These are phyloP conservation scores for Pedionomus torquatus DNA, from an alignment of 2,113 vertebrate genomes.

Conservation along the genomic window DNA sequence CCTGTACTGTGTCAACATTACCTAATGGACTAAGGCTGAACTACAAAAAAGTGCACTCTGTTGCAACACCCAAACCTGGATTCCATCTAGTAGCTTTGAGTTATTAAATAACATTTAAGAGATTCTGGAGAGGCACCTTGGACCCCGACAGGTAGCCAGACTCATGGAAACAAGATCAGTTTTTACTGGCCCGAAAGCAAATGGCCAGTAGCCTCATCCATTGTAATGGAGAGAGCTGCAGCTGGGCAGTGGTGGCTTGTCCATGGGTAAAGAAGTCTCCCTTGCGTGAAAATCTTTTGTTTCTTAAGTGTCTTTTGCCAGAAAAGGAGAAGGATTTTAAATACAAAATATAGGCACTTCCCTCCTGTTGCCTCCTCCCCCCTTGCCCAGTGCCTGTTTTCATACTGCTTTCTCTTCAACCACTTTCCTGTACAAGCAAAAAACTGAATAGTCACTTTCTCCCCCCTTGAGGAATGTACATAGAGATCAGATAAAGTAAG, in stretches of 20 bases:
- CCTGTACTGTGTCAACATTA: neutral
- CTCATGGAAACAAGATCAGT: neutral
- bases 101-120: neutral
- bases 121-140: neutral
- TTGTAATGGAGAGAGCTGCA: neutral
- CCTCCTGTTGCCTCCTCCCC: too few species aligned
- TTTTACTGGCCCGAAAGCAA: neutral
- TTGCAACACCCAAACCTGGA: neutral
- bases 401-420: neutral
- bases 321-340: neutral
- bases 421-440: neutral
- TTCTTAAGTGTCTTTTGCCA: neutral
- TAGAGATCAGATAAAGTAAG: neutral
- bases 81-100: neutral
- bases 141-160: neutral
- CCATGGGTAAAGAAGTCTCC: neutral
- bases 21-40: neutral
- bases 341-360: neutral
- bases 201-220: neutral
- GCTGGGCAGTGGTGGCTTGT: neutral
- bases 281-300: neutral
- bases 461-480: neutral
- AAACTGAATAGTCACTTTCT: neutral
- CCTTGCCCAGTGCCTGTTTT: neutral
- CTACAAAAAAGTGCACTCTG: neutral